phyloP scores from a whole-genome alignment of 2,113 vertebrate genomes.

The Scomber scombrus region DNA sequence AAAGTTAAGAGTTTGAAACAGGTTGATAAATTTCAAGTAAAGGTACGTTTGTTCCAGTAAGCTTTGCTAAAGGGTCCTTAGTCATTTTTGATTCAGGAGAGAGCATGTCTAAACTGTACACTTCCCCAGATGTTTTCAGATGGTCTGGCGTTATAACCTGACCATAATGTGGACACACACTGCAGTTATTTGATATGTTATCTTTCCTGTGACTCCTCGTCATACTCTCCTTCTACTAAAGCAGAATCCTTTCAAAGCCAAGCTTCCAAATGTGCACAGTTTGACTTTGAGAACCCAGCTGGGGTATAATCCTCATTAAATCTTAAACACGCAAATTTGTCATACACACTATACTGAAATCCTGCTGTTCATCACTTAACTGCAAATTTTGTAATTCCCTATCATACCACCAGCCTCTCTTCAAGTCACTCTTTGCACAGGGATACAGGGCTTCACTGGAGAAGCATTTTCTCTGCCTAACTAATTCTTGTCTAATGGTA shows the following conservation, averaged over 20 bases:
- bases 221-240: neutral
- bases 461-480: constrained; percentile 17
- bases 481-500: constrained; percentile 16
- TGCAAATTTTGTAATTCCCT: too few relatives aligned
- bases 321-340: too few relatives aligned
- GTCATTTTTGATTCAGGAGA: neutral
- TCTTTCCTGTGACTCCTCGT: constrained; percentile 27
- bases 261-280: neutral
- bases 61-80: neutral
- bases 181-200: neutral
- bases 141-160: constrained; percentile 34
- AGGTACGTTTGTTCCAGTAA: too few relatives aligned
- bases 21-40: neutral
- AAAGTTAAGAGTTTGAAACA: neutral
- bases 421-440: neutral
- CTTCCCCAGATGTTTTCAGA: constrained; percentile 35
- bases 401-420: neutral
- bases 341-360: neutral
- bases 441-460: neutral
- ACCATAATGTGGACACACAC: neutral
- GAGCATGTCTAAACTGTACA: neutral
- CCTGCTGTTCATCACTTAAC: too few relatives aligned
- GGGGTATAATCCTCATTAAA: neutral
- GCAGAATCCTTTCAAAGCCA: neutral
- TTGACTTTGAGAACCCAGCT: neutral